Evolutionary conservation across 2,113 vertebrate genomes (phyloP), one percentile per base, ranked within the genome.

Genomic region (Dasypus novemcinctus): DNA sequence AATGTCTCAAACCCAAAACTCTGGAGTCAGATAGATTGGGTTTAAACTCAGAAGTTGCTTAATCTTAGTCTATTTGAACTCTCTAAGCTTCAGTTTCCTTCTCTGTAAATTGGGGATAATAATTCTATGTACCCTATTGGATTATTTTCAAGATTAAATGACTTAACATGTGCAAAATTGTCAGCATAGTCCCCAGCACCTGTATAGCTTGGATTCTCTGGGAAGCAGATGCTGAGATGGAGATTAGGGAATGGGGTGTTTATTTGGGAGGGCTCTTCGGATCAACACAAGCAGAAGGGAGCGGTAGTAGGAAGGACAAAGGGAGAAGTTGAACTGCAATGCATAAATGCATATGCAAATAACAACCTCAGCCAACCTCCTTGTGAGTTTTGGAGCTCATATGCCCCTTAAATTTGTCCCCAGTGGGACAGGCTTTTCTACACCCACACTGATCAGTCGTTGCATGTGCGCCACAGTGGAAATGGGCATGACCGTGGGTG

Each of bases 381-480:
- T 49, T 33, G 59, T 8, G 72, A 25, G 46, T 17, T 17, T 57
- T 33, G 72, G 76, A 38, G 36, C 14, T 31, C 68, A n/a, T 27
- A 41, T 4, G 69, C 52, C n/a, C 52, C 59, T 46, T 21, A 13
- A 12, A 9, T 0, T 14, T 54, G 43, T 23, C 69, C 41, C 15
- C 2, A 1, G 27, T 20, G 38, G n/a, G 54, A 71, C 6, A 54
- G 68, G 43, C 41, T 10, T 69, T 69, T 9, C 6, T 3, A 6
- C 0, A 0, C 13, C 54, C 31, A 33, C 2, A 4, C 4, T 8
- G 0, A 15, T n/a, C 11, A 46, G 15, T 41, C 8, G 13, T 33
- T 63, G 36, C 0, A 4, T 2, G 54, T 38, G 54, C 27, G 21
- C 80, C 17, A 10, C 13, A 18, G 12, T 14, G 29, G 93, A 31